Evolutionary conservation across 2,888 invertebrate genomes (phyloP).

Genomic region (Vesta saturnalis): DNA sequence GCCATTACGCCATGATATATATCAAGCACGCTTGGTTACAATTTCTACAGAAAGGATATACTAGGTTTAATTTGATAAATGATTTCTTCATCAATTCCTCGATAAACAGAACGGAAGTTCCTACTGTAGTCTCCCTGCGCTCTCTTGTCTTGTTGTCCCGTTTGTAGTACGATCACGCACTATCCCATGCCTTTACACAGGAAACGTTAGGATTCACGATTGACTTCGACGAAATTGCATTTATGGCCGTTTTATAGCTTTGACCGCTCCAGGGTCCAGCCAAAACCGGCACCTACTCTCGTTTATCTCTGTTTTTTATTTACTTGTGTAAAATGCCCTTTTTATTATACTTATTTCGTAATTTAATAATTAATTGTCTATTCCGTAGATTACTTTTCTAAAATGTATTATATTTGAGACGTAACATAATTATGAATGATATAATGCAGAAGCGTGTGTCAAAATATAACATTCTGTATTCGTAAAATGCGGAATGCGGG

Average conservation of each 20-base stretch:
- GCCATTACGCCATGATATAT: conserved; percentile 1
- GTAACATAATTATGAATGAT: too few species aligned
- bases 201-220: conserved; percentile 41
- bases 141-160: conserved; percentile 9
- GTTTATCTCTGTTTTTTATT: conserved; percentile 34
- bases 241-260: conserved; percentile 43
- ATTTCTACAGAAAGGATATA: conserved; percentile 1
- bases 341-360: conserved; percentile 8
- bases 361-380: neutral
- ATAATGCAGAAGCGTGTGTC: too few species aligned
- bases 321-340: neutral
- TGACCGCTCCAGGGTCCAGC: conserved; percentile 25
- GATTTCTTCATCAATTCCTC: conserved; percentile 34
- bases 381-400: too few species aligned
- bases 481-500: too few species aligned
- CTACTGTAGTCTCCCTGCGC: conserved; percentile 15
- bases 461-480: too few species aligned
- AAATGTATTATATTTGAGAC: too few species aligned
- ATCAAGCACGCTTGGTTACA: neutral
- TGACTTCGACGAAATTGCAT: conserved; percentile 44
- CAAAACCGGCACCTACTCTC: conserved; percentile 18
- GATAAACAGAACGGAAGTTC: conserved; percentile 32
- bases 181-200: conserved; percentile 32
- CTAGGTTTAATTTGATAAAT: conserved; percentile 27
- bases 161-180: conserved; percentile 35